Evolutionary conservation across 1,140 invertebrate species (phyloP), one percentile per base, ranked within the genome.

Genomic region (Calycopis cecrops): DNA sequence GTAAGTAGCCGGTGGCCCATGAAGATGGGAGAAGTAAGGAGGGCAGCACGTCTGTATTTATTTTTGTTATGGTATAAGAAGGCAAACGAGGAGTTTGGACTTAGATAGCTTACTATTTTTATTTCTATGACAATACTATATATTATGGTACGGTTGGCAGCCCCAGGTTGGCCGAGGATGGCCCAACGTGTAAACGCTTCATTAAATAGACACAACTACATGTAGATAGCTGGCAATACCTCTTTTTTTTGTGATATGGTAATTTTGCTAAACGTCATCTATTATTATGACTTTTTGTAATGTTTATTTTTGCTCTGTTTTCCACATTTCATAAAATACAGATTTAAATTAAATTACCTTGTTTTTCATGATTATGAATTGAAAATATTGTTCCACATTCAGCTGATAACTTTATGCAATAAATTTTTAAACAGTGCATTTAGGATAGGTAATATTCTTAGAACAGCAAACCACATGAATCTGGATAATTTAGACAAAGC

Each of bases 401-500:
- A n/a, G 4, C 38, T 9, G 8, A 12, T 14, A 38, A 12, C n/a
- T 28, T 14, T 11, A 18, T 40, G 10, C 17, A 12, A 4, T 28
- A 42, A 52, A 52, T 1, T 42, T 28, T 7, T 14, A n/a, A 28
- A 28, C 21, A 28, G 21, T 28, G 21, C 2, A 28, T 28, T 28
- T 28, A 28, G 21, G 21, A 6, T 28, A 28, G 21, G 3, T 11
- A 17, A 11, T 80, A 78, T 73, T 67, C 76, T 80, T 78, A 79
- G 71, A 69, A 57, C 78, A 73, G 71, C 67, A 62, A 71, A 67
- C 62, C 74, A 82, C 70, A 85, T 77, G 81, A 87, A 84, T 67
- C 66, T 89, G 51, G 84, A 86, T 47, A 88, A 88, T 67, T 82
- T 91, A 65, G 89, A 91, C 73, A 83, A 82, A 65, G 89, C 89